A percentile compares a stretch with the other conserved stretches of the same genome.
Conservation (phyloP, 2,797 vertebrate species). For the Lagocephalus sceleratus region DNA sequence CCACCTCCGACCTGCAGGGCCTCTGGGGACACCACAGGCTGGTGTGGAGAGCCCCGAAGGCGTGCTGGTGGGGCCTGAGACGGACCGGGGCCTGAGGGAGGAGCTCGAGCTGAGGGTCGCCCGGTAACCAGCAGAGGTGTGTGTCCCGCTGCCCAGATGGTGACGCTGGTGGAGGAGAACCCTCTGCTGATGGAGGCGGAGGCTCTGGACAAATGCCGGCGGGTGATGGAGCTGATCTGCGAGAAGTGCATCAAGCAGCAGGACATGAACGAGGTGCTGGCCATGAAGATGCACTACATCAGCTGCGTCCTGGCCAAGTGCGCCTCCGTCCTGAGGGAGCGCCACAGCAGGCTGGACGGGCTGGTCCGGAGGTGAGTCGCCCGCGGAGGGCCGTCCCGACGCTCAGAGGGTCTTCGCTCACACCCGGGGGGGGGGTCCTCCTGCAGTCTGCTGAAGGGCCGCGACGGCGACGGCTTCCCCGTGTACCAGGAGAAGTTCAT, state of each 20-base stretch:
- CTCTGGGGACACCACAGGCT: too few relatives aligned
- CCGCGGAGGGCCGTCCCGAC: not conserved
- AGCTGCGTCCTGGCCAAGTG: slow-evolving; percentile 94
- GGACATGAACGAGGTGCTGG: slow-evolving; percentile 97
- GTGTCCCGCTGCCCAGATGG: slow-evolving; percentile 73
- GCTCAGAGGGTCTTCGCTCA: too few relatives aligned
- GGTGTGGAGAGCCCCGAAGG: too few relatives aligned
- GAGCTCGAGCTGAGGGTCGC: not conserved
- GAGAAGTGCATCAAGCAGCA: slow-evolving; percentile 97
- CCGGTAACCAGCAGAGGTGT: not conserved
- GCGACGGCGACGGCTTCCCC: slow-evolving; percentile 88
- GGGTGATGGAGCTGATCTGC: slow-evolving; percentile 92
- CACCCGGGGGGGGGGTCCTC: not conserved
- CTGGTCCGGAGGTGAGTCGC: slow-evolving; percentile 90
- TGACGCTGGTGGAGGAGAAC: slow-evolving; percentile 91
- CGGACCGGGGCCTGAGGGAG: too few relatives aligned
- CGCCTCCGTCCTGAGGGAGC: slow-evolving; percentile 83
- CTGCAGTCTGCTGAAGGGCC: slow-evolving; percentile 88
- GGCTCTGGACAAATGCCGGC: slow-evolving; percentile 86
- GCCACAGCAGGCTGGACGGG: slow-evolving; percentile 86
- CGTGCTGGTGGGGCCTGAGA: too few relatives aligned
- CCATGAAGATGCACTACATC: slow-evolving; percentile 98
- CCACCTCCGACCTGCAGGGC: not conserved
- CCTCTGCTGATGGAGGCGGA: slow-evolving; percentile 84
- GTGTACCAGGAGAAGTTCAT: slow-evolving; percentile 93